These are phyloP conservation scores for Biston stratarius DNA, from an alignment of 2,888 invertebrate species.

Conservation along the genomic window DNA sequence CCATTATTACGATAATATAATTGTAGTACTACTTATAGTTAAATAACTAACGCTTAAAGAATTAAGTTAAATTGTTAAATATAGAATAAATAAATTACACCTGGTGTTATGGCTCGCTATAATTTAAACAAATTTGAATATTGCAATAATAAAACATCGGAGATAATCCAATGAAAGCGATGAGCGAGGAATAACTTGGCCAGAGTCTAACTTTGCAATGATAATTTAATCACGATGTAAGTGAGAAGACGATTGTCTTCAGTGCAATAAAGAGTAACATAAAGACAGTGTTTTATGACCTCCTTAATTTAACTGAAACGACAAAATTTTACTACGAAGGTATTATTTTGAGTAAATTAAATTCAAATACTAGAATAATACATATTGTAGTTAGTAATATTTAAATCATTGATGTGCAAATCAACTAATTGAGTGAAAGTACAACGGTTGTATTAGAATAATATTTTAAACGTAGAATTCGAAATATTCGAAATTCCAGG, in stretches of 20 bases:
- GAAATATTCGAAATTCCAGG: no score
- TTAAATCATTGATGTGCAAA: no score
- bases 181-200: slow-evolving; percentile 63
- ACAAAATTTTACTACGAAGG: slow-evolving; percentile 40
- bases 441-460: no score
- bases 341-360: slow-evolving; percentile 30
- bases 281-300: slow-evolving; percentile 52
- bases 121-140: slow-evolving; percentile 52
- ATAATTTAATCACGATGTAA: slow-evolving; percentile 82
- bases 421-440: no score
- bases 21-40: no score
- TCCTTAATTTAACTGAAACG: slow-evolving; percentile 44
- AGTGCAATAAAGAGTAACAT: slow-evolving; percentile 67
- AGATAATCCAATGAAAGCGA: slow-evolving; percentile 59
- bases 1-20: no score
- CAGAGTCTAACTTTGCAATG: slow-evolving; percentile 77
- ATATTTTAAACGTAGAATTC: no score
- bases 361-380: slow-evolving; percentile 4
- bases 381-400: no score
- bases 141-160: slow-evolving; percentile 59
- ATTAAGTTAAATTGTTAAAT: no score
- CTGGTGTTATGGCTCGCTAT: slow-evolving; percentile 17
- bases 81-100: slow-evolving; percentile 10
- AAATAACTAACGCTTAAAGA: no score
- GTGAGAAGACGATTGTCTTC: slow-evolving; percentile 67